These are phyloP conservation scores for Onychostoma macrolepis DNA, from an alignment of 2,113 vertebrate species.

Conservation along the genomic window DNA sequence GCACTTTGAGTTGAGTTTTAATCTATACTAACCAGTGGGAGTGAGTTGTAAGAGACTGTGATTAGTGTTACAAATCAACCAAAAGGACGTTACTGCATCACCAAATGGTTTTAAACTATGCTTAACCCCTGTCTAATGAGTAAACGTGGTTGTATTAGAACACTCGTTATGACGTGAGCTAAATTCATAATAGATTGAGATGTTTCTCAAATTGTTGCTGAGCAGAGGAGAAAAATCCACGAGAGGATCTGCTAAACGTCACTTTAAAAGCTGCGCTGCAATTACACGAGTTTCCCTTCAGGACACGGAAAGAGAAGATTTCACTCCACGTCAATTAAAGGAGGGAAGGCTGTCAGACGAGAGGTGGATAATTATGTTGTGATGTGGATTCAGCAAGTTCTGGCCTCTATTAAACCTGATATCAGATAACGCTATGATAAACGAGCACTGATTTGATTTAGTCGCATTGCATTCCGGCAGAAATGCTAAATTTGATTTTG, in stretches of 20 bases:
- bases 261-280: not conserved
- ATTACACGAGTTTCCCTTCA: slow-evolving; percentile 9
- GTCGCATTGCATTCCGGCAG: not conserved
- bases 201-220: not conserved
- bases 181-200: not conserved
- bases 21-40: not conserved
- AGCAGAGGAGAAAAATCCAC: not conserved
- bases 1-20: not conserved
- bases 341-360: not conserved
- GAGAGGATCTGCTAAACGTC: too few species aligned
- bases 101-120: not conserved
- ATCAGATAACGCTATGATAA: slow-evolving; percentile 25
- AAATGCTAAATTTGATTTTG: slow-evolving; percentile 1
- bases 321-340: not conserved
- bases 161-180: not conserved
- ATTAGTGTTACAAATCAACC: not conserved
- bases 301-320: not conserved
- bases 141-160: not conserved
- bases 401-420: not conserved
- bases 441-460: slow-evolving; percentile 19
- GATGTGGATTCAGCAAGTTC: not conserved
- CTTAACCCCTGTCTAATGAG: not conserved
- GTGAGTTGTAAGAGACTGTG: not conserved
- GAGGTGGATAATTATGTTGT: not conserved
- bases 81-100: not conserved